phyloP scores from a whole-genome alignment of 2,797 vertebrate species.

The Gadopsis bispinosus region DNA sequence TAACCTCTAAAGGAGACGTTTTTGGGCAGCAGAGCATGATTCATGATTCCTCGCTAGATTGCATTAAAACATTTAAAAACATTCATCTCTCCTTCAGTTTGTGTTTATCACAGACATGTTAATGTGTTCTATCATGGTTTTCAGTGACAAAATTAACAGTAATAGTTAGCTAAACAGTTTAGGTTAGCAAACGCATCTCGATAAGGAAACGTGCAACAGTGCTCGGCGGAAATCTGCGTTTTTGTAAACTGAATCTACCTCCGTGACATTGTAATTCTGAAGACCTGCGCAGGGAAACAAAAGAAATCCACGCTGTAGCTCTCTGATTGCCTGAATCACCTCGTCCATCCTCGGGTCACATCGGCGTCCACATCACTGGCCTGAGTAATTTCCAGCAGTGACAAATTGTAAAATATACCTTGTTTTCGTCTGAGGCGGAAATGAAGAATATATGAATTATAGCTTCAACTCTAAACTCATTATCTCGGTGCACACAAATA shows the following conservation, averaged over 20 bases:
- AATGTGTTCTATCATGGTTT: background rate
- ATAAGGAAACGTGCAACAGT: background rate
- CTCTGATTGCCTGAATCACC: conserved; percentile 45
- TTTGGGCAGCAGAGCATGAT: too few species aligned
- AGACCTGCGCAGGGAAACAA: conserved; percentile 4
- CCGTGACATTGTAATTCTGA: background rate
- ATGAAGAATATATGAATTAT: conserved; percentile 68
- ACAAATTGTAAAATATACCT: conserved; percentile 34
- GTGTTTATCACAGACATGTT: background rate
- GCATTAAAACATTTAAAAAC: background rate
- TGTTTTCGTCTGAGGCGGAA: conserved; percentile 43
- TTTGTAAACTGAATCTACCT: conserved; percentile 16
- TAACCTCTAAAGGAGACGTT: background rate
- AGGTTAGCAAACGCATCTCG: background rate
- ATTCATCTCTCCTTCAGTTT: background rate
- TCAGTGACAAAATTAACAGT: conserved; percentile 6
- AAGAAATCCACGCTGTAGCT: conserved; percentile 11
- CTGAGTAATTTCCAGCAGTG: conserved; percentile 34
- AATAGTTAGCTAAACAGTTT: background rate
- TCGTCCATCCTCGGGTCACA: conserved; percentile 47
- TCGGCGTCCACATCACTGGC: conserved; percentile 9
- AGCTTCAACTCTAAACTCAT: conserved; percentile 72
- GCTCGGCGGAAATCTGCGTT: conserved; percentile 25
- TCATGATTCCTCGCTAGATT: background rate
- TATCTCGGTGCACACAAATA: conserved; percentile 67